Evolutionary conservation across 2,797 vertebrate species (phyloP).

Genomic region (Sciurus carolinensis): DNA sequence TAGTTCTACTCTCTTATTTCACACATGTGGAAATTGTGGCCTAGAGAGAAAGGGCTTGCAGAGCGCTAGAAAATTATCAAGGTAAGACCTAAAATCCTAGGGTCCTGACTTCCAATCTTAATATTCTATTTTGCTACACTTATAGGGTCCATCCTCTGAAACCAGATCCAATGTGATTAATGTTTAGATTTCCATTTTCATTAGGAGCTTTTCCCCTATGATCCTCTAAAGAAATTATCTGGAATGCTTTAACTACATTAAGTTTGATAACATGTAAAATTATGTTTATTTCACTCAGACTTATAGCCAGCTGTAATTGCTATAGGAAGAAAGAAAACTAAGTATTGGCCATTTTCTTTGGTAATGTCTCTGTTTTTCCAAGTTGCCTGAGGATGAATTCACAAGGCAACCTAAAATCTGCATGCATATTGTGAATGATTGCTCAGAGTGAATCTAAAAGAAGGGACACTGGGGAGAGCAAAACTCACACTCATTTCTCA

Average conservation of each 20-base stretch:
- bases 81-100: background rate
- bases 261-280: background rate
- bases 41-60: background rate
- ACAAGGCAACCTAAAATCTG: background rate
- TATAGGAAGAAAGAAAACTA: background rate
- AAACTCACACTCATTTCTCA: slow-evolving; percentile 19
- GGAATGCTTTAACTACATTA: slow-evolving; percentile 14
- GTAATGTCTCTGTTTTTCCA: background rate
- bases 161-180: background rate
- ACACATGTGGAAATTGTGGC: background rate
- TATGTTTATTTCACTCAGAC: slow-evolving; percentile 3
- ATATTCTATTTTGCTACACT: background rate
- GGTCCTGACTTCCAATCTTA: background rate
- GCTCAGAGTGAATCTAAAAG: background rate
- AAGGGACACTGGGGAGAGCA: background rate
- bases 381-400: background rate
- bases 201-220: background rate
- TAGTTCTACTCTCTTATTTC: slow-evolving; percentile 33
- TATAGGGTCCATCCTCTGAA: background rate
- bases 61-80: background rate
- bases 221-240: slow-evolving; percentile 42
- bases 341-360: slow-evolving; percentile 18
- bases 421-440: background rate
- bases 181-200: slow-evolving; percentile 38
- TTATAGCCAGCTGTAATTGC: background rate